Evolutionary conservation across 1,140 invertebrate species (phyloP), one percentile per base, ranked within the genome.

Genomic region (Lepidostoma basale): DNA sequence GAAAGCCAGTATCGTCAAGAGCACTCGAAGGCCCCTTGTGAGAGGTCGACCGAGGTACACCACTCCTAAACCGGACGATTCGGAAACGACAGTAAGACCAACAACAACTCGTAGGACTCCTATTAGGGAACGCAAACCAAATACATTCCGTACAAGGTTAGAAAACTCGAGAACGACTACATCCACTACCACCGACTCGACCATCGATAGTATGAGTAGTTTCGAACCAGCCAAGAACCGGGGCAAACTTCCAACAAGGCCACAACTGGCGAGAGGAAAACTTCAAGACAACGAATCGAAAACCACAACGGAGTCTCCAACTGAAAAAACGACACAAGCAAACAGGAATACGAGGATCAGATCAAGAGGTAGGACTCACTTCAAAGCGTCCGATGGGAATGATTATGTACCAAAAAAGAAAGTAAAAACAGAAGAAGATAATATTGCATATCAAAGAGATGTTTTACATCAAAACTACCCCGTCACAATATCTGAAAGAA

Each of bases 381-480:
- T 75, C 49, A 82, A 76, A 67, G 73, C 77, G 8, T 72, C 76
- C 1, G 70, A 72, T 39, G 67, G 67, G 58, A 22, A 45, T n/a
- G 70, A 72, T 39, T 49, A 52, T 36, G 39, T 65, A 39, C 28
- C 49, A 76, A 82, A 78, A 56, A 74, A 67, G 77, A 82, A 74
- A 72, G 77, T 68, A 76, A 78, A 75, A 42, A 76, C 45, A 12
- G 76, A 80, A 73, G 64, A 52, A 44, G 67, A 77, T 54, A 81
- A 82, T 69, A 73, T 87, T 67, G 85, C 85, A 3, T 86, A 87
- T 73, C 85, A 86, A 75, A 77, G 85, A 65, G 85, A 87, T 75
- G 83, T 87, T 9, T 75, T 87, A 9, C 85, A 87, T 72, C 85
- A 87, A 74, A 87, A 87, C 68, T 87, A 87, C 69, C 85, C 85